Base-by-base conservation (phyloP, 2,113 vertebrate species). In the Oryzias woworae region DNA sequence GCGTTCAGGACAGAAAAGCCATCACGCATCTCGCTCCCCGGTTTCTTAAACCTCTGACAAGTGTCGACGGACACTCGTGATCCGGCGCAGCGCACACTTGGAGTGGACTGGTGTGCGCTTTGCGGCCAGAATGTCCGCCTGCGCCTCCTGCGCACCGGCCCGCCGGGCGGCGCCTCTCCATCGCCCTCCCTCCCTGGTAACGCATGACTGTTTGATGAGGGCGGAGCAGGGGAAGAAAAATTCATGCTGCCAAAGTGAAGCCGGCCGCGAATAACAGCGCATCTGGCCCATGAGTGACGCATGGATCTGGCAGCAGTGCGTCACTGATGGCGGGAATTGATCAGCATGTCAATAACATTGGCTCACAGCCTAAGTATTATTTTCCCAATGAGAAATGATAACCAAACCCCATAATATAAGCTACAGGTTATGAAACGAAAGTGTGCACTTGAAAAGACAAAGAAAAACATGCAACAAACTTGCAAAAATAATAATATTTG, bases 271-370 rank as follows among this genome's bases (percentile, higher is more conserved):
- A 68, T 45, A 62, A 78, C 47, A 52, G 71, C 53, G 54, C 69
- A 70, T 71, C 67, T 73, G 78, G 66, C 64, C 61, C 14, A 28
- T 59, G 62, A 18, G 58, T 86, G 81, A 87, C 78, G 76, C 58
- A 77, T 53, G 58, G 36, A 74, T 69, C 57, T 58, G 64, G 12
- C 46, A 75, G 18, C 15, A 53, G 47, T 78, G 81, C 75, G 75
- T 75, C 83, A 85, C 55, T 45, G 61, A 58, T 58, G 2, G 28
- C 24, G 36, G 18, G 53, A 62, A 78, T 67, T 65, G 76, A 82
- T 78, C 70, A 48, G 4, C 49, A 16, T 57, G 63, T 59, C 64
- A 58, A 70, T 77, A 68, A 16, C 14, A 54, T 28, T 31, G 52
- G 28, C 28, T 10, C 2, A 54, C 17, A 50, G 13, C 17, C 36